Base-by-base conservation (phyloP, 23 tunicate species). In the Ciona savignyi region DNA sequence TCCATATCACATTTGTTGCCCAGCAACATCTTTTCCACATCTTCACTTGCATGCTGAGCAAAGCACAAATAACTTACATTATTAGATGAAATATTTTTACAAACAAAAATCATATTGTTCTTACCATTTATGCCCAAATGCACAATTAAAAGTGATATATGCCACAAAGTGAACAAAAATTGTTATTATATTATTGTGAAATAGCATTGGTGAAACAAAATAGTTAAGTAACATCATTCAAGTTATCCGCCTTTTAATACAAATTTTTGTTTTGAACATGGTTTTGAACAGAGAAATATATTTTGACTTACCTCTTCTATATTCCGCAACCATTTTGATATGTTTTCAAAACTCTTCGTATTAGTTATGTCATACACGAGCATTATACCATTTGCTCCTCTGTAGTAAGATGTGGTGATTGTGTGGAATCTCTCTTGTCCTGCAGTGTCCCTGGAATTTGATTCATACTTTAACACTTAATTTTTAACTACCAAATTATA, bases 1-100 rank as follows among this genome's bases (percentile, higher is more conserved):
- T 94, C 99, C 99, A 94, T 94, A 76, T 94, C 99, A 61, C 99
- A 94, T 66, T 94, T 94, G 81, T 94, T 94, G 23, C 99, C 99
- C 31, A 94, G 78, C 86, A 94, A 67, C 99, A 94, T 94, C 66
- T 93, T 82, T 67, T 94, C 99, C 33, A 94, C 99, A 71, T 94
- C 99, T 62, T 94, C 99, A 64, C 95, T 86, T 29, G 99, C 99
- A 65, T 94, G 99, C 99, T 94, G 81, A 1, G 32, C n/a, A n/a
- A n/a, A n/a, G n/a, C n/a, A n/a, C n/a, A n/a, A n/a, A n/a, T n/a
- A n/a, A n/a, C n/a, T n/a, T n/a, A n/a, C n/a, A n/a, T n/a, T n/a
- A n/a, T n/a, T n/a, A n/a, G n/a, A n/a, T n/a, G n/a, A n/a, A n/a
- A n/a, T n/a, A n/a, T n/a, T n/a, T n/a, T n/a, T n/a, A n/a, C n/a